Evolutionary conservation across 2,113 vertebrate genomes (phyloP).

Genomic region (Scortum barcoo): DNA sequence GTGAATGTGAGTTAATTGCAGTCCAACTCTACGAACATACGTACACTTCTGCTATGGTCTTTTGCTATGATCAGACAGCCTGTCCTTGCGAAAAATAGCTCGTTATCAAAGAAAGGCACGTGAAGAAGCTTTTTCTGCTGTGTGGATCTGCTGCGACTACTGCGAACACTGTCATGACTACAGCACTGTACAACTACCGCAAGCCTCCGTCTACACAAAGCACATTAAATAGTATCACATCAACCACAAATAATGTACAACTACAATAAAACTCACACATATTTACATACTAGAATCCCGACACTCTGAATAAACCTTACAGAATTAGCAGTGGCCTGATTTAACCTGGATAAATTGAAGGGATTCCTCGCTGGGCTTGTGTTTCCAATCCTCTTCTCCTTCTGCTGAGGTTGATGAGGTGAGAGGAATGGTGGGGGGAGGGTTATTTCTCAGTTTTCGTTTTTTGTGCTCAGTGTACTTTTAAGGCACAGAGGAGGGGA

Average conservation of each 20-base stretch:
- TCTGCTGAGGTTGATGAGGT: slow-evolving; percentile 3
- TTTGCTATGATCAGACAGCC: slow-evolving; percentile 40
- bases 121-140: slow-evolving; percentile 43
- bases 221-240: slow-evolving; percentile 64
- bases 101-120: slow-evolving; percentile 73
- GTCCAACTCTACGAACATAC: slow-evolving; percentile 57
- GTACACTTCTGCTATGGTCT: slow-evolving; percentile 27
- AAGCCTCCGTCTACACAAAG: slow-evolving; percentile 56
- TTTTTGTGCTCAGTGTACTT: slow-evolving; percentile 1
- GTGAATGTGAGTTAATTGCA: slow-evolving; percentile 41
- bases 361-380: not conserved
- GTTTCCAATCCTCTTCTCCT: slow-evolving; percentile 1
- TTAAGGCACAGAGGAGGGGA: slow-evolving; percentile 54
- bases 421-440: not conserved
- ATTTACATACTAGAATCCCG: slow-evolving; percentile 68
- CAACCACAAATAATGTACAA: slow-evolving; percentile 66
- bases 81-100: slow-evolving; percentile 35
- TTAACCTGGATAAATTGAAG: slow-evolving; percentile 23
- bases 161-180: slow-evolving; percentile 42
- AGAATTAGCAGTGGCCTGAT: slow-evolving; percentile 34
- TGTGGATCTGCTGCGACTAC: slow-evolving; percentile 40
- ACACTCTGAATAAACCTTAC: slow-evolving; percentile 26
- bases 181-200: slow-evolving; percentile 61
- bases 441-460: not conserved
- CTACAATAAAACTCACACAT: slow-evolving; percentile 57